Conservation (phyloP, 2,888 invertebrate species). For the Chrysina gloriosa region DNA sequence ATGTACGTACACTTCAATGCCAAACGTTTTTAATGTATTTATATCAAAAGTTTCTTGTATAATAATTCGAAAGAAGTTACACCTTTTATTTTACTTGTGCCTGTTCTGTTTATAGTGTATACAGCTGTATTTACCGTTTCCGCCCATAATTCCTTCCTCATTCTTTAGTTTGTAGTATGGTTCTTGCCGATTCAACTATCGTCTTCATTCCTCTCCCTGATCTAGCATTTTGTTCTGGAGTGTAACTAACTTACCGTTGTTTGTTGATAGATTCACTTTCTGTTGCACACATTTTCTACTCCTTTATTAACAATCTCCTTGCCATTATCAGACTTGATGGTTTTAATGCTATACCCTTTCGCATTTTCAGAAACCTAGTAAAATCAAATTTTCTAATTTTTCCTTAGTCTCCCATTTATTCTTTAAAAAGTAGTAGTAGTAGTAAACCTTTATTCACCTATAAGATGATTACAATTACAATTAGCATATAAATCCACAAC, state of each 20-base stretch:
- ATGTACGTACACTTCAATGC: conserved; percentile 48
- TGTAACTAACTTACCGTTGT: conserved; percentile 54
- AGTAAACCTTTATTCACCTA: too few species aligned
- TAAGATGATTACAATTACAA: conserved; percentile 48
- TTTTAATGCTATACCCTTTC: conserved; percentile 51
- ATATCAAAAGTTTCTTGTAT: conserved; percentile 47
- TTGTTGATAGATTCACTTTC: background rate
- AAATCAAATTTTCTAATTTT: conserved; percentile 48
- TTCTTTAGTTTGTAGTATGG: conserved; percentile 50
- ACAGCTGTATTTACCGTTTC: conserved; percentile 55
- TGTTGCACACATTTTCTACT: background rate
- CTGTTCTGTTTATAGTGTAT: conserved; percentile 47
- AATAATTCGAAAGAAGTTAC: conserved; percentile 59
- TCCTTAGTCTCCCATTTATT: conserved; percentile 44
- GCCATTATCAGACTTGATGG: conserved; percentile 40
- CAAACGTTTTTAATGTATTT: conserved; percentile 44
- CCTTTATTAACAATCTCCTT: conserved; percentile 3
- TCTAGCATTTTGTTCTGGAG: conserved; percentile 59
- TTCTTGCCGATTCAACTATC: conserved; percentile 56
- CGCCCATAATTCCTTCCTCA: conserved; percentile 54
- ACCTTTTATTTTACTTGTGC: conserved; percentile 14
- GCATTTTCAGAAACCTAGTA: conserved; percentile 51
- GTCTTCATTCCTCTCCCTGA: conserved; percentile 58
- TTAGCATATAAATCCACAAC: conserved; percentile 46
- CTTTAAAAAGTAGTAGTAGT: too few species aligned